phyloP scores from a whole-genome alignment of 2,797 vertebrate genomes.

The Microchirus variegatus region DNA sequence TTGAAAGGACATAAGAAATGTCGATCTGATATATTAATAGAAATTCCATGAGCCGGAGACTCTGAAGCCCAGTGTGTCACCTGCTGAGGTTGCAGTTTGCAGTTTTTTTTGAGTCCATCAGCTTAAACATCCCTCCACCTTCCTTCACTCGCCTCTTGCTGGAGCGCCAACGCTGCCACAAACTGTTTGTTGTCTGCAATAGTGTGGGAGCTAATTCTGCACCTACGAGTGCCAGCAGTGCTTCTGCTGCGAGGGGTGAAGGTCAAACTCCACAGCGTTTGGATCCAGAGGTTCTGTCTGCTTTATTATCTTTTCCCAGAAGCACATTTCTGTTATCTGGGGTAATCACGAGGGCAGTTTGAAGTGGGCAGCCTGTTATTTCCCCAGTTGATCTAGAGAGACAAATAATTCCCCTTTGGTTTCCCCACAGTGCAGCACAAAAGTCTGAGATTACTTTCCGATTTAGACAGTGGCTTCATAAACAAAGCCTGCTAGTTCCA shows the following conservation, averaged over 20 bases:
- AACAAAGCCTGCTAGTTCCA: conserved; percentile 10
- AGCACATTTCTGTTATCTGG: conserved; percentile 9
- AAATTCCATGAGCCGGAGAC: background rate
- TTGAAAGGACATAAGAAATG: no score
- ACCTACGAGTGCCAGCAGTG: conserved; percentile 16
- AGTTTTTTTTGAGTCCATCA: conserved; percentile 5
- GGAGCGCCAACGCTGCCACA: conserved; percentile 8
- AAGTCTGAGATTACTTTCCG: background rate
- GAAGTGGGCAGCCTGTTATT: conserved; percentile 9
- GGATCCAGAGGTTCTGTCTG: conserved; percentile 1
- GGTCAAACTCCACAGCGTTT: conserved; percentile 11
- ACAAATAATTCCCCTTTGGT: conserved; percentile 4
- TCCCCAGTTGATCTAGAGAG: background rate
- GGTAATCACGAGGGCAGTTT: conserved; percentile 20
- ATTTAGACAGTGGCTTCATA: background rate
- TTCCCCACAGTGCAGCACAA: background rate
- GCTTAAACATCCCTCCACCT: background rate
- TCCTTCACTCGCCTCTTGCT: background rate
- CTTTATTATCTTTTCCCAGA: conserved; percentile 5
- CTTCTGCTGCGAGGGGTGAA: conserved; percentile 8
- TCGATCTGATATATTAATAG: no score
- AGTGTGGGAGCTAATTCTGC: background rate
- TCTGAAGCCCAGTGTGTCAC: background rate
- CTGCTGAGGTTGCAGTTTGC: conserved; percentile 5
- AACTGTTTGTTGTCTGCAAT: conserved; percentile 18